phyloP scores from a whole-genome alignment of 2,113 vertebrate genomes.

The Pteropus alecto region DNA sequence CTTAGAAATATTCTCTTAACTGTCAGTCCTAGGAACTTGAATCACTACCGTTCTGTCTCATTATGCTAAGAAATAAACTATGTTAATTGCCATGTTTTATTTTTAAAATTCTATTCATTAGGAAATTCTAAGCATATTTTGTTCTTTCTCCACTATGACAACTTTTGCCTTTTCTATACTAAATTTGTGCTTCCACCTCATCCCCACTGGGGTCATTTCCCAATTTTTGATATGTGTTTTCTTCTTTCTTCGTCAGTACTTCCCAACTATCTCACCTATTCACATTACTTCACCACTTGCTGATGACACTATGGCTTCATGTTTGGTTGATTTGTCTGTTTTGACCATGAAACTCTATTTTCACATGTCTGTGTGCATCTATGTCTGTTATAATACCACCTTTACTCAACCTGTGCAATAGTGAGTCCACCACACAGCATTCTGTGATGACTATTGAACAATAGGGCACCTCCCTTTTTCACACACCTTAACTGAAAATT shows the following conservation, averaged over 20 bases:
- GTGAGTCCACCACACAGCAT: background rate
- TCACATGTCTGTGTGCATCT: background rate
- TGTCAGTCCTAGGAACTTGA: background rate
- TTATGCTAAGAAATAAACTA: background rate
- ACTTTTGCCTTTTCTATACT: background rate
- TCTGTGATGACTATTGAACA: background rate
- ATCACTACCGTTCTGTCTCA: background rate
- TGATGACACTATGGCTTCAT: too few species aligned
- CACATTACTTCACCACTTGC: background rate
- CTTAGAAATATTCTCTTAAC: background rate
- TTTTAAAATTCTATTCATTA: background rate
- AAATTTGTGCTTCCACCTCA: background rate
- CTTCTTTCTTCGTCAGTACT: background rate
- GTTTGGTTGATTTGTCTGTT: background rate
- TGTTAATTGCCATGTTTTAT: background rate
- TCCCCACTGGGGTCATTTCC: background rate
- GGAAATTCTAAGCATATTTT: background rate
- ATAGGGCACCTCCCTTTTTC: background rate
- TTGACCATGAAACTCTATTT: background rate
- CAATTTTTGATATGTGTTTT: background rate
- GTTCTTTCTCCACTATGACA: background rate
- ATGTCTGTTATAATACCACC: background rate
- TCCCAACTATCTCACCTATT: background rate
- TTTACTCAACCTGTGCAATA: too few species aligned
- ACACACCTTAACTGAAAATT: background rate